Percentiles rank a stretch among this genome's conserved stretches.
Evolutionary conservation across 2,113 vertebrate species (phyloP).

Genomic region (Anolis carolinensis): DNA sequence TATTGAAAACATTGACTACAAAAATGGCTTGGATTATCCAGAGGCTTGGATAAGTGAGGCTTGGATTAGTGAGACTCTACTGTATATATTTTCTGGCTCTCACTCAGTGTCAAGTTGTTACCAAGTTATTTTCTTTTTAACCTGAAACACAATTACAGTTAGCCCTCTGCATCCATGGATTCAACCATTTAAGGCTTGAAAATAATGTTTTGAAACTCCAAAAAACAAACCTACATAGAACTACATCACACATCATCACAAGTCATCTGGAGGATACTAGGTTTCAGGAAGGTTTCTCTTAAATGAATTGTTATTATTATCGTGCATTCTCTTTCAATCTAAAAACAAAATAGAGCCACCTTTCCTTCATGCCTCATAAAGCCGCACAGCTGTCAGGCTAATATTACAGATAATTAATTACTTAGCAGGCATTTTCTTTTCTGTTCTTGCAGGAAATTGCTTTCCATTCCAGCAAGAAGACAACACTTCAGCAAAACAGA

Average conservation of each 20-base stretch:
- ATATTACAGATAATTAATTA: conserved; percentile 75
- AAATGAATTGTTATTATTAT: neutral
- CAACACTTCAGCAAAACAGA: conserved; percentile 60
- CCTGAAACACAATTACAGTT: too few species aligned
- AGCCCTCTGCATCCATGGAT: too few species aligned
- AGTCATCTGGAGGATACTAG: neutral
- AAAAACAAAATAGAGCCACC: neutral
- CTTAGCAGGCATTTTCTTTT: conserved; percentile 70
- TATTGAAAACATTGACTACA: too few species aligned
- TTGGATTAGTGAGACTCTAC: too few species aligned
- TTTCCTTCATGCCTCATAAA: conserved; percentile 66
- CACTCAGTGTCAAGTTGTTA: too few species aligned
- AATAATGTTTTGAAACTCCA: too few species aligned
- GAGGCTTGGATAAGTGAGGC: too few species aligned
- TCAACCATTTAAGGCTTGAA: too few species aligned
- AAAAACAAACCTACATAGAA: too few species aligned
- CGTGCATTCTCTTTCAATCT: conserved; percentile 29
- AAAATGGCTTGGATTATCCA: too few species aligned
- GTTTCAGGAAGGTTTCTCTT: neutral
- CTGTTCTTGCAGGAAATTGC: conserved; percentile 64
- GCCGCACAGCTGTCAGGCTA: conserved; percentile 66
- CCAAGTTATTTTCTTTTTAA: too few species aligned
- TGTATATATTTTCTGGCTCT: too few species aligned
- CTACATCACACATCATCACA: neutral
- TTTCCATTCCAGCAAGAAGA: conserved; percentile 69